phyloP scores from a whole-genome alignment of 2,888 invertebrate genomes.

The Rotaria magnacalcarata region DNA sequence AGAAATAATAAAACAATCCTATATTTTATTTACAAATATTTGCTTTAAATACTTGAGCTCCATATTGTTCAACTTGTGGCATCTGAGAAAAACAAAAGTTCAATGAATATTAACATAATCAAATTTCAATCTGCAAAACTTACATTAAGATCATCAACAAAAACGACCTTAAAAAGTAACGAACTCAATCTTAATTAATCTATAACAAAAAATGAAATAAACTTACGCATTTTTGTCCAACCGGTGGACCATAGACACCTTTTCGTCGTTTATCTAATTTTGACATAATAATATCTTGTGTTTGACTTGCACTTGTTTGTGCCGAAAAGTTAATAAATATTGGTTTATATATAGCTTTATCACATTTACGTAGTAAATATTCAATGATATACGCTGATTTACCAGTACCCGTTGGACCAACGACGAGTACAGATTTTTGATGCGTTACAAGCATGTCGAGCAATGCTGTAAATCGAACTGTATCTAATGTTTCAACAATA shows the following conservation, averaged over 20 bases:
- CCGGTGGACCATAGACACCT: slow-evolving; percentile 85
- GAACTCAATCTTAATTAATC: background rate
- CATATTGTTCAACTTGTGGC: slow-evolving; percentile 81
- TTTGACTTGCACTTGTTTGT: slow-evolving; percentile 84
- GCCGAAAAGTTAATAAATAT: slow-evolving; percentile 83
- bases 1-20: background rate
- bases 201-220: background rate
- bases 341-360: slow-evolving; percentile 74
- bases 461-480: slow-evolving; percentile 75
- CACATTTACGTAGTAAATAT: slow-evolving; percentile 72
- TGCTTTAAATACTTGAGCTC: slow-evolving; percentile 65
- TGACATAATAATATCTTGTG: slow-evolving; percentile 87
- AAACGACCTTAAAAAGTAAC: slow-evolving; percentile 63
- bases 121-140: background rate
- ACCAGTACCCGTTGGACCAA: slow-evolving; percentile 64
- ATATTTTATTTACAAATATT: too few relatives aligned
- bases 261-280: slow-evolving; percentile 85
- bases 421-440: slow-evolving; percentile 76
- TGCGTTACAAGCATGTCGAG: slow-evolving; percentile 75
- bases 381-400: slow-evolving; percentile 60
- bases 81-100: slow-evolving; percentile 60
- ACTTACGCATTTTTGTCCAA: slow-evolving; percentile 69
- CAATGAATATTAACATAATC: background rate
- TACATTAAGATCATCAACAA: slow-evolving; percentile 84
- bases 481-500: slow-evolving; percentile 84